Conservation (phyloP, 2,888 invertebrate genomes). For the Dolomedes plantarius region DNA sequence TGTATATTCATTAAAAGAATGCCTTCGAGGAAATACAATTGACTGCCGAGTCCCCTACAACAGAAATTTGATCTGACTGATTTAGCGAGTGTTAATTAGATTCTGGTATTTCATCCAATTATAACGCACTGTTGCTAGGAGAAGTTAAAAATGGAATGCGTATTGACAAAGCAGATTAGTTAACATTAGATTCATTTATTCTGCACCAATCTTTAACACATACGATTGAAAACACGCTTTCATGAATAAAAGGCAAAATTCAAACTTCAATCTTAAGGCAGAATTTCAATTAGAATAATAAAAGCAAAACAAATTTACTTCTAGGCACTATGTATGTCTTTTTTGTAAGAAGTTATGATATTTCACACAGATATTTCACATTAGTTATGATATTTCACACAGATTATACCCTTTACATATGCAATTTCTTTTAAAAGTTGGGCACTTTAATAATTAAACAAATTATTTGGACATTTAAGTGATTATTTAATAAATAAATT, state of each 20-base stretch:
- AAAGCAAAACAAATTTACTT: no score
- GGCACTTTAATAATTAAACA: no score
- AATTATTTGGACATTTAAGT: no score
- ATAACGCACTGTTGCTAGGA: not conserved
- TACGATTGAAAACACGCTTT: not conserved
- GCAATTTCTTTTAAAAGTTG: no score
- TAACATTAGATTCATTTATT: not conserved
- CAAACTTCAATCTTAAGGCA: no score
- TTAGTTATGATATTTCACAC: no score
- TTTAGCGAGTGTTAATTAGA: not conserved
- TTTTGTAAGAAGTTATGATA: no score
- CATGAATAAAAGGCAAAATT: not conserved
- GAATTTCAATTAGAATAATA: no score
- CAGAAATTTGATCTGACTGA: not conserved
- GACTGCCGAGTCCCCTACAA: not conserved
- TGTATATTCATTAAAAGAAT: not conserved
- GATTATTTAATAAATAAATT: no score
- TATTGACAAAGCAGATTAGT: not conserved
- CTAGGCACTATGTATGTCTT: no score
- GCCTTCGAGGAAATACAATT: not conserved
- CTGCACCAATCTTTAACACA: not conserved
- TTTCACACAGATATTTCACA: no score
- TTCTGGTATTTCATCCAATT: slow-evolving; percentile 1
- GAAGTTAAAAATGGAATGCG: not conserved
- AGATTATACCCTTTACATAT: no score